Evolutionary conservation across 2,888 invertebrate species (phyloP).

Genomic region (Diplolepis rosae): DNA sequence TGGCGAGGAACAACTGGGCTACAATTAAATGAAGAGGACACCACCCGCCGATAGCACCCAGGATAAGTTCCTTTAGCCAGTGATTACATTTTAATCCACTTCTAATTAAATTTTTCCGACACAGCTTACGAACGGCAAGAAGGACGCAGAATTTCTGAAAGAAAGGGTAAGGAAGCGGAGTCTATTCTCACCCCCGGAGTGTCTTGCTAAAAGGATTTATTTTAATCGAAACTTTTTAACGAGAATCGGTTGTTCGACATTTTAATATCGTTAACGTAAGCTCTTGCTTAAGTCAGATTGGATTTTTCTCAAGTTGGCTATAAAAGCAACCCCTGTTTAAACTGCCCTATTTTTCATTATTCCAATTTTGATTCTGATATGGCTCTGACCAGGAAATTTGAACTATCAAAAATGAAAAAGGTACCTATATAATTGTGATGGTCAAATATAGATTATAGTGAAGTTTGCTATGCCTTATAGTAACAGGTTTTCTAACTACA

Average conservation of each 20-base stretch:
- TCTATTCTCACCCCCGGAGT: conserved; percentile 37
- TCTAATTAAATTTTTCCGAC: conserved; percentile 67
- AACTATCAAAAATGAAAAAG: too few relatives aligned
- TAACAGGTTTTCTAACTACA: too few relatives aligned
- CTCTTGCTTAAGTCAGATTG: conserved; percentile 30
- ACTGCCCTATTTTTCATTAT: too few relatives aligned
- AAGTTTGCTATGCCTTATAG: too few relatives aligned
- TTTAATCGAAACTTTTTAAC: conserved; percentile 70
- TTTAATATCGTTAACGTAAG: conserved; percentile 63
- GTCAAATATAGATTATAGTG: too few relatives aligned
- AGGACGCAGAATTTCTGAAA: neutral
- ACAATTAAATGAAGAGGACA: conserved; percentile 68
- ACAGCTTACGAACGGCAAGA: conserved; percentile 23
- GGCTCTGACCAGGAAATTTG: too few relatives aligned
- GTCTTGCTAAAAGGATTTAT: conserved; percentile 64
- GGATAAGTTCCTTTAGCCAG: conserved; percentile 66
- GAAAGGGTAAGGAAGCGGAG: conserved; percentile 39
- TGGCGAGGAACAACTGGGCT: conserved; percentile 46
- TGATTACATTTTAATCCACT: conserved; percentile 71
- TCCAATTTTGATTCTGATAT: too few relatives aligned
- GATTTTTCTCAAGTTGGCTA: neutral
- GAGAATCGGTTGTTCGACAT: conserved; percentile 66
- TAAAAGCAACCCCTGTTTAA: too few relatives aligned
- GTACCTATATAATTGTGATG: too few relatives aligned
- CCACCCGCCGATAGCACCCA: conserved; percentile 61